Conservation (phyloP, 2,888 invertebrate species). For the Nebria salina region DNA sequence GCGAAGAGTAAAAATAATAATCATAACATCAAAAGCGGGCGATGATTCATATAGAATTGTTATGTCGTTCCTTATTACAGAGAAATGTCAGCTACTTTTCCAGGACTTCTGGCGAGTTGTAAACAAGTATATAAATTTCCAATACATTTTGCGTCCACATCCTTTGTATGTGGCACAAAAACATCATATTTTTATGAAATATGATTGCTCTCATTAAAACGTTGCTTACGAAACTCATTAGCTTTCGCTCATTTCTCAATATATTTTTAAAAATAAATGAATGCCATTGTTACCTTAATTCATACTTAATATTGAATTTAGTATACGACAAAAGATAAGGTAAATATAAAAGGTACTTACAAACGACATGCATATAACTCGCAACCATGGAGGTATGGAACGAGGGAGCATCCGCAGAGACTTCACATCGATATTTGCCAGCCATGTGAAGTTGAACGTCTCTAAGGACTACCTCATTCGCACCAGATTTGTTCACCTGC, state of each 20-base stretch:
- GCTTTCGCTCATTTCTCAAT: too few relatives aligned
- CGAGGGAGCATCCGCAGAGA: slow-evolving; percentile 77
- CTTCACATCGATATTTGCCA: slow-evolving; percentile 79
- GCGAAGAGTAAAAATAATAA: slow-evolving; percentile 32
- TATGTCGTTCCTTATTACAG: slow-evolving; percentile 32
- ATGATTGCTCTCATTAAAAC: background rate
- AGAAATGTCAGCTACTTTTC: slow-evolving; percentile 35
- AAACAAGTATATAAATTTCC: slow-evolving; percentile 43
- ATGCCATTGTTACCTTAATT: too few relatives aligned
- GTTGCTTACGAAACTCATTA: too few relatives aligned
- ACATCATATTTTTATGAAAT: background rate
- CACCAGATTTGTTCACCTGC: slow-evolving; percentile 72
- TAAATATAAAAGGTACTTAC: slow-evolving; percentile 65
- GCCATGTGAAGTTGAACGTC: slow-evolving; percentile 76
- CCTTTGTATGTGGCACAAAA: slow-evolving; percentile 19
- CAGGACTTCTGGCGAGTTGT: slow-evolving; percentile 26
- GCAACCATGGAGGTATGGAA: slow-evolving; percentile 75
- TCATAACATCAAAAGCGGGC: slow-evolving; percentile 8
- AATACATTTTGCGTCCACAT: slow-evolving; percentile 29
- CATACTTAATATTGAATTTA: too few relatives aligned
- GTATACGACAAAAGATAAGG: background rate
- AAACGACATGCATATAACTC: slow-evolving; percentile 76
- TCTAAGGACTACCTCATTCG: slow-evolving; percentile 73
- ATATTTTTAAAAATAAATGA: too few relatives aligned
- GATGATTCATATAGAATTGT: background rate